A percentile compares a stretch with the other conserved stretches of the same genome.
phyloP scores from a whole-genome alignment of 2,888 invertebrate species.

The Mesorhabditis sp. region DNA sequence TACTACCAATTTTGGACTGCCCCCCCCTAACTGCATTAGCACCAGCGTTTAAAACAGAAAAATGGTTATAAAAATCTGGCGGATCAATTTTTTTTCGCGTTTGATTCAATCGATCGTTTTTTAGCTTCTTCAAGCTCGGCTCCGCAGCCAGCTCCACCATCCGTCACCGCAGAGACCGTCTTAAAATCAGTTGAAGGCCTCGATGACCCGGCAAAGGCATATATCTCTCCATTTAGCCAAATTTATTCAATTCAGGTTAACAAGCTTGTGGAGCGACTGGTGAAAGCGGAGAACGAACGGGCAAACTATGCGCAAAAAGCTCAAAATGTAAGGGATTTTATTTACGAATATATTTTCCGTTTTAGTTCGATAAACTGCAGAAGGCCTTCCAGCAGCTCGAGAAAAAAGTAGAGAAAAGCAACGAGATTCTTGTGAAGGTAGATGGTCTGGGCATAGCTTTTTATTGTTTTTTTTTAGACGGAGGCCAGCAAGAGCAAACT shows the following conservation, averaged over 20 bases:
- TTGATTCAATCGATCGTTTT: background rate
- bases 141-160: background rate
- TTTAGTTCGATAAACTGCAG: conserved; percentile 30
- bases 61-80: too few relatives aligned
- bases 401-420: conserved; percentile 33
- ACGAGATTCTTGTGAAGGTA: conserved; percentile 21
- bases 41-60: too few relatives aligned
- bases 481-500: conserved; percentile 72
- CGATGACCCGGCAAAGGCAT: conserved; percentile 19
- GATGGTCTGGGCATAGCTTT: background rate
- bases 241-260: conserved; percentile 10
- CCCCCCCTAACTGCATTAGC: too few relatives aligned
- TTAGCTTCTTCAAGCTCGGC: background rate
- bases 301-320: conserved; percentile 21
- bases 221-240: background rate
- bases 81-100: too few relatives aligned
- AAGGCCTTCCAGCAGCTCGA: conserved; percentile 29
- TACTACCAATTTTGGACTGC: too few relatives aligned
- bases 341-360: conserved; percentile 1
- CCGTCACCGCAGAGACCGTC: conserved; percentile 9
- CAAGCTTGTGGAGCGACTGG: conserved; percentile 23
- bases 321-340: conserved; percentile 15
- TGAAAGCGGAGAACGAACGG: conserved; percentile 20
- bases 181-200: conserved; percentile 30
- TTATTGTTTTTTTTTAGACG: conserved; percentile 64